phyloP scores from a whole-genome alignment of 2,113 vertebrate species.

The Merops nubicus region DNA sequence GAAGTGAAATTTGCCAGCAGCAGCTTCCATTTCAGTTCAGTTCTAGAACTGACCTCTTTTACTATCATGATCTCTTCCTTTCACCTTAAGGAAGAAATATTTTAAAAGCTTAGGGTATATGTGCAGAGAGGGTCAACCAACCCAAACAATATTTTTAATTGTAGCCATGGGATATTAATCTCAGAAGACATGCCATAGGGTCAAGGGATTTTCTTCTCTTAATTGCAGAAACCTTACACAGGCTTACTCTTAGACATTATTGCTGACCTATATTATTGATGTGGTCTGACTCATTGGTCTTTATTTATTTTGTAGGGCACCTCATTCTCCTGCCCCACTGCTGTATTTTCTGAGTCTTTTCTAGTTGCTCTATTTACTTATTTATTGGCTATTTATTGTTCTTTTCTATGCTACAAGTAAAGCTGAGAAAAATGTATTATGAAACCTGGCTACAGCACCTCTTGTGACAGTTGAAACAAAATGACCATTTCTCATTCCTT shows the following conservation, averaged over 20 bases:
- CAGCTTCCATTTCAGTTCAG: background rate
- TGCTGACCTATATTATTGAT: slow-evolving; percentile 12
- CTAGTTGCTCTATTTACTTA: background rate
- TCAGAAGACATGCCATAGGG: background rate
- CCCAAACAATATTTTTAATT: slow-evolving; percentile 31
- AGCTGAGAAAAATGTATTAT: background rate
- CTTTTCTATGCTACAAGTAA: background rate
- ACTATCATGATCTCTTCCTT: background rate
- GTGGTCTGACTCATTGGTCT: background rate
- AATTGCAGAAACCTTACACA: background rate
- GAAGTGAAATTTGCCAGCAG: background rate
- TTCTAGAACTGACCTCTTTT: background rate
- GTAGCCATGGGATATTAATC: slow-evolving; percentile 42
- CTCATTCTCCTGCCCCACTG: background rate
- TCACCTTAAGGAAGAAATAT: background rate
- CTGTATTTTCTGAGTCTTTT: background rate
- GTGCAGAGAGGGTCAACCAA: background rate
- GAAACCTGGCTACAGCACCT: background rate
- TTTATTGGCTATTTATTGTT: background rate
- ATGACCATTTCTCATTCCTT: background rate
- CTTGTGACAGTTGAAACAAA: background rate
- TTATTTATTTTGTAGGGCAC: slow-evolving; percentile 17
- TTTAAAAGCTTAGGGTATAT: background rate
- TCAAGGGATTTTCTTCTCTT: slow-evolving; percentile 28
- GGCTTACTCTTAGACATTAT: background rate